Percentiles rank a stretch among this genome's conserved stretches.
Evolutionary conservation across 2,888 invertebrate species (phyloP).

Genomic region (Cancer borealis): DNA sequence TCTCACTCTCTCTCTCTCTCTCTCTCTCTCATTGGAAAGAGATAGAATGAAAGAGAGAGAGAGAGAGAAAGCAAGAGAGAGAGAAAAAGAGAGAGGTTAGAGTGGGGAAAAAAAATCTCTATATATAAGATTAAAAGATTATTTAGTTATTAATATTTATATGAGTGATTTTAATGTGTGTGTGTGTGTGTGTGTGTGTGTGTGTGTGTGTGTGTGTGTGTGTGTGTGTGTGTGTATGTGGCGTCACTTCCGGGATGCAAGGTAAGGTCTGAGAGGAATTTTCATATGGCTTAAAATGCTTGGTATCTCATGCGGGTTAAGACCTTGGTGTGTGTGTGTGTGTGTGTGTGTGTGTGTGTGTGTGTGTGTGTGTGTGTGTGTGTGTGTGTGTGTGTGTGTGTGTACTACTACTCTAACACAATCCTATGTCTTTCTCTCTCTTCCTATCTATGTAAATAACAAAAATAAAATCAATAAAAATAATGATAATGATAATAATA

Average conservation of each 20-base stretch:
- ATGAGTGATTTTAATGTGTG: too few relatives aligned
- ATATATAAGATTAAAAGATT: not conserved
- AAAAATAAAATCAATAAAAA: too few relatives aligned
- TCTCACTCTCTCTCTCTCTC: slow-evolving; percentile 24
- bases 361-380: too few relatives aligned
- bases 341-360: too few relatives aligned
- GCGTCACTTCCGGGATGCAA: not conserved
- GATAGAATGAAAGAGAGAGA: not conserved
- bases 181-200: too few relatives aligned
- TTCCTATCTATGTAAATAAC: too few relatives aligned
- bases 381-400: too few relatives aligned
- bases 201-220: not conserved
- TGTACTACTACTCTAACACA: too few relatives aligned
- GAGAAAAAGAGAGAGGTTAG: slow-evolving; percentile 29
- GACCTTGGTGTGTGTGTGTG: too few relatives aligned
- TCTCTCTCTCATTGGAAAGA: not conserved
- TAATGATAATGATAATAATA: too few relatives aligned
- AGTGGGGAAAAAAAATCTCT: not conserved
- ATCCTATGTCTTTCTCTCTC: too few relatives aligned
- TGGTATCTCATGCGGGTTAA: not conserved
- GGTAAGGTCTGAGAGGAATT: not conserved
- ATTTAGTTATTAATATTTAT: too few relatives aligned
- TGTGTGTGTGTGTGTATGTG: not conserved
- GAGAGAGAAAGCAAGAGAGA: slow-evolving; percentile 48
- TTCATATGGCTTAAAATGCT: not conserved